Percentiles rank a stretch among this genome's conserved stretches.
Conservation (phyloP, 2,797 vertebrate species). For the Sebastes hopkinsi region DNA sequence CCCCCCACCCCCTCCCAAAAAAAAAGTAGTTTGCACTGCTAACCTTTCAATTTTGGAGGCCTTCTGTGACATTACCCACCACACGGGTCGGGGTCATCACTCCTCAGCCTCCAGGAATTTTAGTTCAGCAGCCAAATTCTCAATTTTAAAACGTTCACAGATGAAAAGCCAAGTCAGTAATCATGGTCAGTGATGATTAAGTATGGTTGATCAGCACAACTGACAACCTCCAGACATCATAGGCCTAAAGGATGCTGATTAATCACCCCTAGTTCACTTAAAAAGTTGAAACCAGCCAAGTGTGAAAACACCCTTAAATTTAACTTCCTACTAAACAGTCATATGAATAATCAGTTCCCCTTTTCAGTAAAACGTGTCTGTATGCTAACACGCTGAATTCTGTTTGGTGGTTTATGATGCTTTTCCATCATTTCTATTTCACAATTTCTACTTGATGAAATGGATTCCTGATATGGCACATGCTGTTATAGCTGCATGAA, state of each 20-base stretch:
- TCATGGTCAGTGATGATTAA: background rate
- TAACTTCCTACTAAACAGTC: background rate
- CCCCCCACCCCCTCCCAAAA: rapidly evolving
- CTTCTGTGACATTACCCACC: background rate
- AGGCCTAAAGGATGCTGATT: background rate
- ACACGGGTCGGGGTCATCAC: background rate
- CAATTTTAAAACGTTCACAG: no score
- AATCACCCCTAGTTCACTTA: background rate
- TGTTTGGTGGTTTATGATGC: background rate
- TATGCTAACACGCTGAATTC: background rate
- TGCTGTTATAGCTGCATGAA: background rate
- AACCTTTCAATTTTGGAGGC: background rate
- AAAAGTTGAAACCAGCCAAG: background rate
- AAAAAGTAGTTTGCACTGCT: no score
- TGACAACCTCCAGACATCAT: background rate
- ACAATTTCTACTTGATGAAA: background rate
- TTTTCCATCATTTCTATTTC: background rate
- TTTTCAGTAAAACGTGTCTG: background rate
- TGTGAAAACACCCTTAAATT: background rate
- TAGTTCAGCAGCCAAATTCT: background rate
- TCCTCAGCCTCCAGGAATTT: background rate
- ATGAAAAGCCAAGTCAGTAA: background rate
- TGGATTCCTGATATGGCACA: background rate
- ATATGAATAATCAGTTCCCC: background rate
- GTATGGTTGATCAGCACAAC: background rate